Conservation (phyloP, 2,113 vertebrate genomes). For the Vireo altiloquus region DNA sequence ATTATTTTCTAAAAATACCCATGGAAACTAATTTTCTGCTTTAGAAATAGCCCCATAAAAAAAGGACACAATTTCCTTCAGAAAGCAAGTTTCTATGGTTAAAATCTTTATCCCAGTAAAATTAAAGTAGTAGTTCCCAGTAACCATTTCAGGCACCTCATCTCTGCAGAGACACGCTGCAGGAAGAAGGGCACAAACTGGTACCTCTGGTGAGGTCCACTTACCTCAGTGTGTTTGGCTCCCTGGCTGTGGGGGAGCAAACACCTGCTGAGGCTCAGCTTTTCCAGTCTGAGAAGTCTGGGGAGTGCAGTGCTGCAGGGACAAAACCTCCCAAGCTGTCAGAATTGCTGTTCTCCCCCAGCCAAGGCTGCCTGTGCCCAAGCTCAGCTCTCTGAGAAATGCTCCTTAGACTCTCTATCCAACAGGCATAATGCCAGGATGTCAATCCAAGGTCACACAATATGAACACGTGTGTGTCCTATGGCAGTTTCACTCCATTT, state of each 20-base stretch:
- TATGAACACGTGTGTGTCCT: not conserved
- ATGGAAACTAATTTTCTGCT: not conserved
- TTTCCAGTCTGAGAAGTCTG: not conserved
- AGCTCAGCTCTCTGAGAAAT: not conserved
- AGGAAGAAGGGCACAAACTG: not conserved
- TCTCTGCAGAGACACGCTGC: not conserved
- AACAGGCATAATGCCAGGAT: not conserved
- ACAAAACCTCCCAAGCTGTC: not conserved
- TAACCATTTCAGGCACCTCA: not conserved
- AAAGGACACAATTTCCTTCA: not conserved
- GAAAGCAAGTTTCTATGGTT: not conserved
- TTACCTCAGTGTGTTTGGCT: fast-evolving
- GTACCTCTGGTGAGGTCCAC: not conserved
- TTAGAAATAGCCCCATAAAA: not conserved
- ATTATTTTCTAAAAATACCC: not conserved
- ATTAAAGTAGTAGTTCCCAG: not conserved
- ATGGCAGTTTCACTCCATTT: not conserved
- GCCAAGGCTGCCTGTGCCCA: fast-evolving
- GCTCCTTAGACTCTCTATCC: not conserved
- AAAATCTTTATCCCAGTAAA: not conserved
- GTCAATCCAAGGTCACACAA: not conserved
- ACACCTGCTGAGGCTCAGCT: not conserved
- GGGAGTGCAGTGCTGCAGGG: not conserved
- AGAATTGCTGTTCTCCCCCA: not conserved
- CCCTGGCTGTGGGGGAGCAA: not conserved